Evolutionary conservation across 2,113 vertebrate species (phyloP).

Genomic region (Saccopteryx bilineata): DNA sequence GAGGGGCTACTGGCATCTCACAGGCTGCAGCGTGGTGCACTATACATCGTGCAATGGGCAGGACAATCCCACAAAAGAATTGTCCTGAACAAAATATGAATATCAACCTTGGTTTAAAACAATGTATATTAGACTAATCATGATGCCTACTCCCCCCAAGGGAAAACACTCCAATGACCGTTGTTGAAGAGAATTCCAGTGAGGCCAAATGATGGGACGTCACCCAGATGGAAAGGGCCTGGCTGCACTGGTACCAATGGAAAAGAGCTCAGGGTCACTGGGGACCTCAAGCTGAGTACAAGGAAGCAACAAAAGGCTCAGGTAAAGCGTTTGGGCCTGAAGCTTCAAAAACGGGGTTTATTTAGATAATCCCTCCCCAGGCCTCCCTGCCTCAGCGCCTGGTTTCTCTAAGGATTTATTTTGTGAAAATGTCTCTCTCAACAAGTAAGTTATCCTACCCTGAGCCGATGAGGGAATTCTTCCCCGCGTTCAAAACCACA

Average conservation of each 20-base stretch:
- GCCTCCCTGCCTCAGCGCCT: slow-evolving; percentile 80
- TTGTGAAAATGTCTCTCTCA: slow-evolving; percentile 83
- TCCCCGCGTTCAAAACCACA: slow-evolving; percentile 80
- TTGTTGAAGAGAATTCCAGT: background rate
- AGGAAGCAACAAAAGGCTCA: slow-evolving; percentile 73
- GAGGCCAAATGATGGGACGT: background rate
- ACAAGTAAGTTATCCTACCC: slow-evolving; percentile 82
- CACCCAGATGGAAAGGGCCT: background rate
- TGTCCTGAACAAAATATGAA: background rate
- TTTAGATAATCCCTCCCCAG: slow-evolving; percentile 81
- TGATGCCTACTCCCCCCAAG: background rate
- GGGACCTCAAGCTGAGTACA: slow-evolving; percentile 47
- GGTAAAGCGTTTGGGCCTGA: slow-evolving; percentile 65
- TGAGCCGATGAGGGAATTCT: slow-evolving; percentile 78
- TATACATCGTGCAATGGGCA: background rate
- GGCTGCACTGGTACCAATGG: background rate
- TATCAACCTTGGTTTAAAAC: background rate
- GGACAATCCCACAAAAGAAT: background rate
- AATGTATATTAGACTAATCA: background rate
- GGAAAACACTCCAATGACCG: background rate
- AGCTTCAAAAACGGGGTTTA: slow-evolving; percentile 81
- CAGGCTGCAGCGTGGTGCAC: rapidly evolving
- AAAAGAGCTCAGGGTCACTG: slow-evolving; percentile 47
- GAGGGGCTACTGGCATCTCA: background rate
- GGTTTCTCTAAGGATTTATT: slow-evolving; percentile 84